Base-by-base conservation (phyloP, 2,888 invertebrate genomes). In the Caradrina clavipalpis region DNA sequence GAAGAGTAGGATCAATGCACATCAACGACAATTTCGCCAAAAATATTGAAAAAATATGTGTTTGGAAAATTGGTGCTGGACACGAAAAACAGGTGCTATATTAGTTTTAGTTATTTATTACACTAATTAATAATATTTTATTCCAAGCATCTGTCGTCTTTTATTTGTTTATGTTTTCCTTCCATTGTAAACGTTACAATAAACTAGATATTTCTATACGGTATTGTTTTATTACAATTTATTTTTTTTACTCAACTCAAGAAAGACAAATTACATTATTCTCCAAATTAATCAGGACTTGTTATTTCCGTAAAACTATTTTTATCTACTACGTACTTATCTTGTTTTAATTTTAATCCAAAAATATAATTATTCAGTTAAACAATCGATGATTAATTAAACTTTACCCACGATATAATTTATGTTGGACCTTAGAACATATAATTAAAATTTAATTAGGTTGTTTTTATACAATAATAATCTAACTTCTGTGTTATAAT, bases 301-400 rank as follows among this genome's bases (percentile, higher is more conserved):
- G 8, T 31, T 59, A 49, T 59, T 59, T 49, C 26, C 19, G 58
- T 4, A 26, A 26, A 26, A 26, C 15, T 47, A 17, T 26, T 42
- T 42, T 42, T 42, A 13, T 13, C 42, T 42, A 11, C 42, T n/a
- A n/a, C n/a, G 15, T 19, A 3, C 3, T 26, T 15, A 31, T 10
- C 17, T 31, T 8, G 11, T 63, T 13, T n/a, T 11, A 45, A 31
- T 21, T 21, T 21, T 21, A 59, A 31, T 47, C 0, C 19, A 13
- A 31, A 31, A 21, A 47, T 13, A 19, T 42, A 42, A 11, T 17
- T 15, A 15, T 15, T 45, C 45, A 45, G 1, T 3, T 45, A 47
- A 70, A 63, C 49, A 50, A 55, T 45, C 31, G 19, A 11, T 62
- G 21, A 15, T 55, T 8, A n/a, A 35, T n/a, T 13, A 26, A 35